Evolutionary conservation across 2,888 invertebrate species (phyloP), one percentile per base, ranked within the genome.

Genomic region (Meteorus cinctellus): DNA sequence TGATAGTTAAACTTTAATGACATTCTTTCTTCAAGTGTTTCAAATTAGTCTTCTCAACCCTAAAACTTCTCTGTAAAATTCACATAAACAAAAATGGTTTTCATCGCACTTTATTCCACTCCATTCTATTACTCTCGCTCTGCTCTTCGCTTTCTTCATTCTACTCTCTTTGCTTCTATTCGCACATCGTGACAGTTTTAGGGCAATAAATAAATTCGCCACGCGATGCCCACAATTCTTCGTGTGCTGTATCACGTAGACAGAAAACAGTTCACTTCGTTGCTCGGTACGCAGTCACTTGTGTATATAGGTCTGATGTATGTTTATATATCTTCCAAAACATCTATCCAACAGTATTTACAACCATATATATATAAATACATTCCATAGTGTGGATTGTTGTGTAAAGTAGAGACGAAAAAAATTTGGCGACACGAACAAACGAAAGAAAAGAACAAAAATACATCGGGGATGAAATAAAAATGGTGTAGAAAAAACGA

Each of bases 201-300:
- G 75, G 81, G 81, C 84, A 82, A 86, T 86, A 86, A 86, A 87
- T 87, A 87, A 87, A 86, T 86, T 86, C 83, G 82, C 81, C 82
- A 83, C 84, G 83, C 86, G 83, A 86, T 84, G 82, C 79, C 84
- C 85, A 85, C 86, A 84, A 85, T 82, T 86, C 84, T 84, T 84
- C 81, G 80, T 74, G 78, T 70, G 71, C 45, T 36, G 62, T 63
- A 67, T 69, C 48, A 29, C 66, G 59, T 62, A 62, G 66, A 75
- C 62, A 69, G 71, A 77, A 77, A 72, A 72, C 75, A 70, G 72
- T 59, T 68, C 65, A 74, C 70, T 73, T 62, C 69, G 48, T 75
- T 27, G 24, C 75, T 36, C 63, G 48, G 70, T 69, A n/a, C 48
- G 14, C 48, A 48, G 16, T 48, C 48, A 48, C 48, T n/a, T n/a